Conservation (phyloP, 2,888 invertebrate species). For the Oligia latruncula region DNA sequence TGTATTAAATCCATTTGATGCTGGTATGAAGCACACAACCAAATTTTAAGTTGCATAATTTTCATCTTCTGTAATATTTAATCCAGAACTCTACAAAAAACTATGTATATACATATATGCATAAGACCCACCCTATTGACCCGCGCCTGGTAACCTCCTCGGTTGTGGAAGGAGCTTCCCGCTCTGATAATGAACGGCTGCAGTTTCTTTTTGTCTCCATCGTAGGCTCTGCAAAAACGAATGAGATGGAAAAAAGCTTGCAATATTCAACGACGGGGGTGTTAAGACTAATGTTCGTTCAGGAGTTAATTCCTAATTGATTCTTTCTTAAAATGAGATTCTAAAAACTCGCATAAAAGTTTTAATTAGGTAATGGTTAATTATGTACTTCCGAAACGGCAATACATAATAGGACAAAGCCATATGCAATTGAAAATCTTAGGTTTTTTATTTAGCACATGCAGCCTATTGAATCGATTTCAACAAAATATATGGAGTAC, state of each 20-base stretch:
- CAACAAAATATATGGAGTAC: background rate
- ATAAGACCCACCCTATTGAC: slow-evolving; percentile 79
- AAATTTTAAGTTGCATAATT: background rate
- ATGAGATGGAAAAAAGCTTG: background rate
- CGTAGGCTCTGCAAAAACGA: slow-evolving; percentile 74
- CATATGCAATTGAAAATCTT: background rate
- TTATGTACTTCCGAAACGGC: background rate
- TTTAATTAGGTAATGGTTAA: background rate
- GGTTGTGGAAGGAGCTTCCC: slow-evolving; percentile 85
- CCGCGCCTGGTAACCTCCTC: slow-evolving; percentile 86
- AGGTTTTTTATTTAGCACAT: background rate
- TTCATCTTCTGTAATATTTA: background rate
- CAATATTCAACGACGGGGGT: no score
- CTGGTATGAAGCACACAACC: background rate
- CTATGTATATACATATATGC: no score
- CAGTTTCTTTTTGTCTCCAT: slow-evolving; percentile 78
- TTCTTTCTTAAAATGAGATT: background rate
- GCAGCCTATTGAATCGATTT: background rate
- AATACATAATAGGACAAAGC: background rate
- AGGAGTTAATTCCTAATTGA: background rate
- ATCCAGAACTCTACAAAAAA: background rate
- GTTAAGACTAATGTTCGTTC: background rate
- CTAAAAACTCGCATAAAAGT: background rate
- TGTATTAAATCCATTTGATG: background rate
- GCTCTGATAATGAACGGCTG: slow-evolving; percentile 82